These are phyloP conservation scores for Allenopithecus nigroviridis DNA, from an alignment of 2,797 vertebrate species.

Conservation along the genomic window DNA sequence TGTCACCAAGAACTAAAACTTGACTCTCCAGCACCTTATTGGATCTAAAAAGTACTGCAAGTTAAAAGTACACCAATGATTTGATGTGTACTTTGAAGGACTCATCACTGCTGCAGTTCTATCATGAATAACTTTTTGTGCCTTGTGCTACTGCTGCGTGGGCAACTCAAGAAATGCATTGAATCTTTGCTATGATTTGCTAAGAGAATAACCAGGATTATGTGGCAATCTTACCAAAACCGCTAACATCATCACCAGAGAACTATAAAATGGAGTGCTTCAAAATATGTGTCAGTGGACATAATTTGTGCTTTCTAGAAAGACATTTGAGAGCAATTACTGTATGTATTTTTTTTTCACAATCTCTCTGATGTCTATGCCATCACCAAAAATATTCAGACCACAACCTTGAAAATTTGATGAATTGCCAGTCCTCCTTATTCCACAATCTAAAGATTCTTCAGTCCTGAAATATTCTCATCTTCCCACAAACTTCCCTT, in stretches of 20 bases:
- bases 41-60: background rate
- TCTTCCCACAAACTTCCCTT: background rate
- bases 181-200: background rate
- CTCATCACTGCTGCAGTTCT: background rate
- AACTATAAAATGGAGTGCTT: background rate
- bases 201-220: background rate
- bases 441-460: background rate
- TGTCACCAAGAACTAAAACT: background rate
- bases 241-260: background rate
- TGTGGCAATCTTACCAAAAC: background rate
- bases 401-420: background rate
- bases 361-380: background rate
- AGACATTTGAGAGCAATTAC: no score
- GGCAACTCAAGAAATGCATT: background rate
- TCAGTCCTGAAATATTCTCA: background rate
- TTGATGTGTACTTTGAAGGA: background rate
- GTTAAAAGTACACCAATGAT: fast-evolving
- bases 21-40: background rate
- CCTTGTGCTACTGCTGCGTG: fast-evolving
- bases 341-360: background rate
- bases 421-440: background rate
- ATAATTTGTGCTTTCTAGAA: background rate
- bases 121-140: background rate
- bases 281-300: background rate
- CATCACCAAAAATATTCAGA: background rate